Evolutionary conservation across 2,888 invertebrate species (phyloP).

Genomic region (Stenichneumon culpator): DNA sequence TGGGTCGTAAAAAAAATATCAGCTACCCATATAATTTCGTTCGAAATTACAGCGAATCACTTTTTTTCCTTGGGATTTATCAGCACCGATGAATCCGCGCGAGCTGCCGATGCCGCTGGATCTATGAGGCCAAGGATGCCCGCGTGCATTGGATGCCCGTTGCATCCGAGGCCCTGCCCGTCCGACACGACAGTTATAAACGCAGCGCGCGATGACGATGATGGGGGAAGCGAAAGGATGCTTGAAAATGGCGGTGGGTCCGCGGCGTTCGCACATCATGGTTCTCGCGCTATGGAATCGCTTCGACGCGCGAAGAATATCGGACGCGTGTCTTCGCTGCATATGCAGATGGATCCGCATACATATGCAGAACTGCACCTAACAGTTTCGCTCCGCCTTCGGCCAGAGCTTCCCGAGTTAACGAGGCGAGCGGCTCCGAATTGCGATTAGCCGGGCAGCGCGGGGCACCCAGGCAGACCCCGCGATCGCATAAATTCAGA

Average conservation of each 20-base stretch:
- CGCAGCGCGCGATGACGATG: constrained; percentile 1
- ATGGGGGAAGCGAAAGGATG: constrained; percentile 75
- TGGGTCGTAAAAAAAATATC: too few species aligned
- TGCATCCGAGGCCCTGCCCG: constrained; percentile 55
- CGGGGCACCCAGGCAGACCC: background rate
- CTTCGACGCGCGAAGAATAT: constrained; percentile 63
- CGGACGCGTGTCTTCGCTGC: constrained; percentile 16
- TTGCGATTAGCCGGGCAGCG: constrained; percentile 53
- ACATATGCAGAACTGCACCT: constrained; percentile 43
- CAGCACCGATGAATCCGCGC: background rate
- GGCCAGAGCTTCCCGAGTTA: constrained; percentile 70
- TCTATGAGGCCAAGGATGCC: constrained; percentile 58
- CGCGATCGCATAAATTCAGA: constrained; percentile 9
- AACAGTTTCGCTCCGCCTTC: constrained; percentile 80
- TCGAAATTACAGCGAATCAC: background rate
- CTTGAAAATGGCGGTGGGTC: constrained; percentile 78
- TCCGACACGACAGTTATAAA: constrained; percentile 39
- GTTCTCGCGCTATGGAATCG: constrained; percentile 71
- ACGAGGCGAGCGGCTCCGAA: constrained; percentile 59
- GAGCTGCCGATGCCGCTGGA: constrained; percentile 8
- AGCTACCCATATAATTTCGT: too few species aligned
- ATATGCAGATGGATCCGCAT: constrained; percentile 9
- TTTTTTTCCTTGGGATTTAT: background rate
- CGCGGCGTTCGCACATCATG: constrained; percentile 71
- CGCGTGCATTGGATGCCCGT: constrained; percentile 49